Evolutionary conservation across 2,888 invertebrate species (phyloP).

Genomic region (Melanophora roralis): DNA sequence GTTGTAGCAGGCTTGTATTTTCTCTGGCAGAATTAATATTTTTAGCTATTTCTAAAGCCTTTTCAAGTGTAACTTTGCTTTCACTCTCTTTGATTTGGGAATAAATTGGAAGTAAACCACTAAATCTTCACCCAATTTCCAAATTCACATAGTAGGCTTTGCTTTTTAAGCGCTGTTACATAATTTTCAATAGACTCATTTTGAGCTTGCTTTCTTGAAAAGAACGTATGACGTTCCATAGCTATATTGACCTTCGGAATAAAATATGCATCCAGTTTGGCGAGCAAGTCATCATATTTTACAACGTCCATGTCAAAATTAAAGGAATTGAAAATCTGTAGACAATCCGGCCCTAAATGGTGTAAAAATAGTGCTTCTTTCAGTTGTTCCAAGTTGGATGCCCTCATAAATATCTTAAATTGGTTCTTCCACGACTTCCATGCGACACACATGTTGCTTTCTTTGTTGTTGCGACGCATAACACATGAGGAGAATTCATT

Average conservation of each 20-base stretch:
- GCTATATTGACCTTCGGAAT: conserved; percentile 33
- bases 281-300: conserved; percentile 19
- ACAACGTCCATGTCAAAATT: conserved; percentile 49
- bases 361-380: conserved; percentile 46
- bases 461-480: conserved; percentile 13
- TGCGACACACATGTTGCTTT: conserved; percentile 19
- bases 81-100: not conserved
- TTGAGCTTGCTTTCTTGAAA: conserved; percentile 24
- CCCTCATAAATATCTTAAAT: conserved; percentile 46
- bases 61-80: not conserved
- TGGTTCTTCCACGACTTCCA: conserved; percentile 34
- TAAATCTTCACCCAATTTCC: not conserved
- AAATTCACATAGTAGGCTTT: conserved; percentile 8
- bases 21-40: not conserved
- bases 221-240: conserved; percentile 49
- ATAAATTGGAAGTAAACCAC: not conserved
- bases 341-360: conserved; percentile 35
- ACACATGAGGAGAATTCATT: not conserved
- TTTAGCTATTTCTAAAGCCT: not conserved
- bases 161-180: not conserved
- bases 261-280: conserved; percentile 45
- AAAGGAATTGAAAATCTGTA: conserved; percentile 58
- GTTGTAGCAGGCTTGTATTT: conserved; percentile 3
- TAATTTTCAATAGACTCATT: conserved; percentile 5
- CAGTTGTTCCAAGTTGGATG: conserved; percentile 33